Evolutionary conservation across 2,888 invertebrate species (phyloP), one percentile per base, ranked within the genome.

Genomic region (Drosophila paracracens): DNA sequence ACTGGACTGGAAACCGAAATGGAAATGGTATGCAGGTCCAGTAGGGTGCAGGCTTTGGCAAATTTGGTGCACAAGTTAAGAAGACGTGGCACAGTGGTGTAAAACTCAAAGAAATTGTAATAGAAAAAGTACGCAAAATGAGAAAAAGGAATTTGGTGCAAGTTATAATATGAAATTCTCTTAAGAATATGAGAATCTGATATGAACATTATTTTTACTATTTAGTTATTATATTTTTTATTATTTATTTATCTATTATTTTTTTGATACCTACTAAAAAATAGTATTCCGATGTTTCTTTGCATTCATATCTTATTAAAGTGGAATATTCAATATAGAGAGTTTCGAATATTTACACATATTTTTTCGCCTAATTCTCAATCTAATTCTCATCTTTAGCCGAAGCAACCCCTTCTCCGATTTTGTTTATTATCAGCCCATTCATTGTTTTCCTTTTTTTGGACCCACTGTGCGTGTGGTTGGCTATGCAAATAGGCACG

Each of bases 41-140:
- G 46, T 25, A 25, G 46, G 25, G 46, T 21, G 25, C 46, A 46
- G 25, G 16, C 25, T 8, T 25, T 46, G 46, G 16, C 8, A 46
- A 64, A 73, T 35, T 40, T 35, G 40, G 10, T 59, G 48, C 33
- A 31, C 58, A 50, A 35, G 31, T 25, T 56, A 16, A 35, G 29
- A 33, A 60, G 40, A 16, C 40, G 25, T 36, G 71, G 71, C 64
- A 78, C 81, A 64, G 81, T 78, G 81, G 53, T 2, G 53, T 53
- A 18, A 35, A 11, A 1, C 0, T 0, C 3, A 0, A 29, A 18
- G 1, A 46, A 35, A 29, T 27, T 11, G 2, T 16, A 18, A 21
- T 8, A 29, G 29, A 11, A 3, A 3, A 54, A 27, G 16, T 13
- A 16, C n/a, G 4, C 38, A 10, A n/a, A 8, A n/a, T 4, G 11